These are phyloP conservation scores for Lumbricus terrestris DNA, from an alignment of 2,888 invertebrate species.

Conservation along the genomic window DNA sequence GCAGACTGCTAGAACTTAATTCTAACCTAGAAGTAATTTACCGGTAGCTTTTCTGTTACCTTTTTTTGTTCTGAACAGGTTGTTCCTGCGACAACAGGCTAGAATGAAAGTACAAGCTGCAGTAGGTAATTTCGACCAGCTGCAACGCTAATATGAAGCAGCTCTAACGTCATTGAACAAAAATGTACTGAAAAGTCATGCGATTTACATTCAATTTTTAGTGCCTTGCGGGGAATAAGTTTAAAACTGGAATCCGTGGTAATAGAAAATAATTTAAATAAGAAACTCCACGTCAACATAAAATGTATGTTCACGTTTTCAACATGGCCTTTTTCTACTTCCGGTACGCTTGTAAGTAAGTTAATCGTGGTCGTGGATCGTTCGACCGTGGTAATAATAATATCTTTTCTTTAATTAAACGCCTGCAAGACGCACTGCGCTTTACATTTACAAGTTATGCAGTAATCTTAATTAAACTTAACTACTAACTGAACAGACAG, in stretches of 20 bases:
- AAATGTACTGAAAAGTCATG: background rate
- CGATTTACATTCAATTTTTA: background rate
- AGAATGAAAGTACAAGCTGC: background rate
- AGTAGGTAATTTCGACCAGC: background rate
- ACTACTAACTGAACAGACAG: too few relatives aligned
- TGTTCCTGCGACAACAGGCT: background rate
- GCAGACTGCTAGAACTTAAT: background rate
- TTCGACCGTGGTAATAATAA: too few relatives aligned
- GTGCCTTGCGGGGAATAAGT: background rate
- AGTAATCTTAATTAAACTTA: too few relatives aligned
- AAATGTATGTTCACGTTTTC: background rate
- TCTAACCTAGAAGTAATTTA: background rate
- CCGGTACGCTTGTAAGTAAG: background rate
- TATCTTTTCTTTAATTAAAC: too few relatives aligned
- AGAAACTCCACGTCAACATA: background rate
- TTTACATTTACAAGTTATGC: too few relatives aligned
- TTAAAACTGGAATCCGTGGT: constrained; percentile 3
- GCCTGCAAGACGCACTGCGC: too few relatives aligned
- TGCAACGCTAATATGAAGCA: background rate
- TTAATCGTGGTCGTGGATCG: too few relatives aligned
- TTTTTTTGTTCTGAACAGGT: background rate
- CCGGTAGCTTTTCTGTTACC: background rate
- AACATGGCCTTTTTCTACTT: background rate
- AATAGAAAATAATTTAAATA: background rate
- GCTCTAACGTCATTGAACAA: background rate